Percentiles rank a stretch among this genome's conserved stretches.
phyloP scores from a whole-genome alignment of 2,888 invertebrate species.

The Luffia ferchaultella region DNA sequence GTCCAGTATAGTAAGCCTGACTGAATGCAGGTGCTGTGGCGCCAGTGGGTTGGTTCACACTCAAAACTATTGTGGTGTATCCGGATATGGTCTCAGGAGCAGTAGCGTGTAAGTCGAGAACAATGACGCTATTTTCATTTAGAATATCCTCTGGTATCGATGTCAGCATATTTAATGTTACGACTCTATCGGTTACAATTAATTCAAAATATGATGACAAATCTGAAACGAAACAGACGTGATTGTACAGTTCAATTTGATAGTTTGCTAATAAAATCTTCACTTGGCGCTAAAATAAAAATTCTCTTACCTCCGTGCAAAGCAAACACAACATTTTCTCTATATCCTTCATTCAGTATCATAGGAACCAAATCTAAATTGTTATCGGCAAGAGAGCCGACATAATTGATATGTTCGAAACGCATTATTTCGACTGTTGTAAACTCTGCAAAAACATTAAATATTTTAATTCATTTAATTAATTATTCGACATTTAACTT shows the following conservation, averaged over 20 bases:
- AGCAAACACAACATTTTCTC: conserved; percentile 23
- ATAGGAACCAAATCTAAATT: conserved; percentile 24
- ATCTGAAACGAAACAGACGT: conserved; percentile 22
- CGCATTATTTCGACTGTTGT: conserved; percentile 28
- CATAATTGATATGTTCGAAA: conserved; percentile 33
- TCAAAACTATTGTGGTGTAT: conserved; percentile 20
- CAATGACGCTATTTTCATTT: conserved; percentile 19
- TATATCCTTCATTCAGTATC: conserved; percentile 28
- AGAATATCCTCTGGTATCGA: conserved; percentile 22
- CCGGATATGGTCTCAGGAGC: conserved; percentile 20
- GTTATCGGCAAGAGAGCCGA: conserved; percentile 24
- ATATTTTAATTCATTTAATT: too few relatives aligned
- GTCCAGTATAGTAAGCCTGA: conserved; percentile 22
- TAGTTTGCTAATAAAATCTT: too few relatives aligned
- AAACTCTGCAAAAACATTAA: too few relatives aligned
- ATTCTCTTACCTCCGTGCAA: conserved; percentile 6
- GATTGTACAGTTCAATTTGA: too few relatives aligned
- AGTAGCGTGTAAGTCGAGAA: conserved; percentile 23
- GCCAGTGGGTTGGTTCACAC: conserved; percentile 2
- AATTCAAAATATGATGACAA: conserved; percentile 22
- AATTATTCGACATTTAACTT: too few relatives aligned
- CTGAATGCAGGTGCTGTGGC: conserved; percentile 12
- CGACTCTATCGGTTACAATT: conserved; percentile 17
- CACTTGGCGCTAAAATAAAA: too few relatives aligned
- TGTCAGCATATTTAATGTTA: conserved; percentile 20